phyloP scores from a whole-genome alignment of 64 coral and sea anemone species.

The Actinia tenebrosa region DNA sequence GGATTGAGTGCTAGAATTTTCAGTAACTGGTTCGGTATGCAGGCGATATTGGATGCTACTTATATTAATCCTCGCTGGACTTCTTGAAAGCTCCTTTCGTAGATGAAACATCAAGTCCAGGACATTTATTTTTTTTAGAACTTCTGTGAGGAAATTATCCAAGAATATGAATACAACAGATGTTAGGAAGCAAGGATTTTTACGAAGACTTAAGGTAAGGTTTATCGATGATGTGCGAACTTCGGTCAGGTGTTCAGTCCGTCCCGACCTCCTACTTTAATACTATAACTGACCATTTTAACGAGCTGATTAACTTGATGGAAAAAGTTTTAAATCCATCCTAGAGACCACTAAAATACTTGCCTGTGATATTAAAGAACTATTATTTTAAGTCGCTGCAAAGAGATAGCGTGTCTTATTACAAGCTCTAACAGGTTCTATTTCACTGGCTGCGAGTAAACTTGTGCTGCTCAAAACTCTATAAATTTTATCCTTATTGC shows the following conservation, averaged over 20 bases:
- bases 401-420: not conserved
- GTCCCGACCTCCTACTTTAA: not conserved
- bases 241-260: not conserved
- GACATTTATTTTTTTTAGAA: not conserved
- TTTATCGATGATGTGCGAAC: not conserved
- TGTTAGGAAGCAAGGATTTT: not conserved
- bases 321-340: not conserved
- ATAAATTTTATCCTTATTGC: not conserved
- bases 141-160: not conserved
- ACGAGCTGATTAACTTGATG: not conserved
- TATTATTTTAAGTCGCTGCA: not conserved
- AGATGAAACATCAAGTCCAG: not conserved
- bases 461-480: not conserved
- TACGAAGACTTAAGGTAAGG: conserved; percentile 9
- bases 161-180: conserved; percentile 1
- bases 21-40: conserved; percentile 5
- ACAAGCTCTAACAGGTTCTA: not conserved
- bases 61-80: not conserved
- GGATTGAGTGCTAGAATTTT: not conserved
- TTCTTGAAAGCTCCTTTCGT: not conserved
- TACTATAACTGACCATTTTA: conserved; percentile 2
- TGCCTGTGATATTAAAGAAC: not conserved
- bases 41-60: not conserved
- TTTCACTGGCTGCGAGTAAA: not conserved
- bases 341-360: not conserved